These are phyloP conservation scores for Colostygia pectinataria DNA, from an alignment of 2,888 invertebrate genomes.

Conservation along the genomic window DNA sequence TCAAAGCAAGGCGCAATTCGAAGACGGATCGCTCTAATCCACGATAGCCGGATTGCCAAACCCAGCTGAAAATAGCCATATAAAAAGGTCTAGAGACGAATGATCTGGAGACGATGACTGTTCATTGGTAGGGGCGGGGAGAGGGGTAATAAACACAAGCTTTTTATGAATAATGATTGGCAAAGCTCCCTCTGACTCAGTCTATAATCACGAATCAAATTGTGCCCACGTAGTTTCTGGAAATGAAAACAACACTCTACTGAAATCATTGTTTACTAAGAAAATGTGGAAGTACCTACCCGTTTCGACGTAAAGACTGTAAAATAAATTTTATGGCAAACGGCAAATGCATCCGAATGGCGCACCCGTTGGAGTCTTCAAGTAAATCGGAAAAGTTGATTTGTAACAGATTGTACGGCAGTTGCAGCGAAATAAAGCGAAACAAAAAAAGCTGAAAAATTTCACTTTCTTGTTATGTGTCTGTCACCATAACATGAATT, in stretches of 20 bases:
- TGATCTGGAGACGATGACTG: slow-evolving; percentile 64
- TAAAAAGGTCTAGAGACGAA: slow-evolving; percentile 67
- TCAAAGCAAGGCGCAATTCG: slow-evolving; percentile 39
- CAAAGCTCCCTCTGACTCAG: slow-evolving; percentile 62
- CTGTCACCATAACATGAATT: too few relatives aligned
- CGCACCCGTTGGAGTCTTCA: slow-evolving; percentile 1
- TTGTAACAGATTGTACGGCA: not conserved
- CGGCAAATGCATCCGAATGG: slow-evolving; percentile 9
- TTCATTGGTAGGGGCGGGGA: slow-evolving; percentile 36
- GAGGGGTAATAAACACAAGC: slow-evolving; percentile 60
- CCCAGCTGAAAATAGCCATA: slow-evolving; percentile 61
- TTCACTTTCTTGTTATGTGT: slow-evolving; percentile 1
- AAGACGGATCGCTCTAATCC: slow-evolving; percentile 45
- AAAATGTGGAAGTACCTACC: slow-evolving; percentile 32
- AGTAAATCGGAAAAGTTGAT: slow-evolving; percentile 8
- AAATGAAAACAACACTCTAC: slow-evolving; percentile 36
- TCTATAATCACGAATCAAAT: slow-evolving; percentile 40
- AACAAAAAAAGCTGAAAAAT: too few relatives aligned
- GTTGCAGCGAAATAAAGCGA: slow-evolving; percentile 1
- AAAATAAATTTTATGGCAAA: slow-evolving; percentile 1
- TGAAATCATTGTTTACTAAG: slow-evolving; percentile 43
- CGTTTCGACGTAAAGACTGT: slow-evolving; percentile 7
- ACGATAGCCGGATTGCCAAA: slow-evolving; percentile 41
- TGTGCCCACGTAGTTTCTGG: slow-evolving; percentile 45
- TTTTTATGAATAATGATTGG: slow-evolving; percentile 70